Percentiles rank a stretch among this genome's conserved stretches.
Evolutionary conservation across 1,140 invertebrate species (phyloP).

Genomic region (Cotesia glomerata): DNA sequence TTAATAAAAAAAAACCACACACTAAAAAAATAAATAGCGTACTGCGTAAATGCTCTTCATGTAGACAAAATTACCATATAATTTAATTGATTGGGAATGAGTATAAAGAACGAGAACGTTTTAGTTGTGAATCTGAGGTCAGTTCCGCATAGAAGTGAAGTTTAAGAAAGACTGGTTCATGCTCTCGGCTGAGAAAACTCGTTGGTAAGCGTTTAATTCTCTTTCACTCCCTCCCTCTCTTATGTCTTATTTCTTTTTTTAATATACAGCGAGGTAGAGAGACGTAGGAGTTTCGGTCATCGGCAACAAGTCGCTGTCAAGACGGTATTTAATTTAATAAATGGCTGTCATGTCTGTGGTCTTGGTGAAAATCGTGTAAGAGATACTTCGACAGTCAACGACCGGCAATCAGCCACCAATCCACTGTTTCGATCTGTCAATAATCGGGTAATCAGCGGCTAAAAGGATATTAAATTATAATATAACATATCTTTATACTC

Average conservation of each 20-base stretch:
- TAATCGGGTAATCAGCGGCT: neutral
- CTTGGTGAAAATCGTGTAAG: neutral
- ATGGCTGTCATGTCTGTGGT: neutral
- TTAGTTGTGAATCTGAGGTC: conserved; percentile 35
- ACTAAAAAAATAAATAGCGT: neutral
- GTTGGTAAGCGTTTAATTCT: conserved; percentile 6
- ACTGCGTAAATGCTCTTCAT: neutral
- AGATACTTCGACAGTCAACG: neutral
- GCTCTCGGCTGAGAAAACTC: conserved; percentile 9
- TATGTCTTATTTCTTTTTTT: neutral
- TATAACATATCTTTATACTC: too few relatives aligned
- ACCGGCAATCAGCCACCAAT: neutral
- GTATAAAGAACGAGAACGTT: neutral
- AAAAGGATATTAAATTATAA: neutral
- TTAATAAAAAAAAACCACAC: neutral
- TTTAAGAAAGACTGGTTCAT: conserved; percentile 43
- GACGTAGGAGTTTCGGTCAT: neutral
- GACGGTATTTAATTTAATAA: neutral
- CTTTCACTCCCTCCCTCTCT: conserved; percentile 6
- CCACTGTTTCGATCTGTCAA: neutral
- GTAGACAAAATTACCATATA: too few relatives aligned
- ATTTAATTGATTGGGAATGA: neutral
- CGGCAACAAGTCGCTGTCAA: conserved; percentile 9
- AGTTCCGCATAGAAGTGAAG: conserved; percentile 47
- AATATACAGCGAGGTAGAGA: neutral